Percentiles rank a stretch among this genome's conserved stretches.
Conservation (phyloP, 1,140 invertebrate genomes). For the Penaeus chinensis region DNA sequence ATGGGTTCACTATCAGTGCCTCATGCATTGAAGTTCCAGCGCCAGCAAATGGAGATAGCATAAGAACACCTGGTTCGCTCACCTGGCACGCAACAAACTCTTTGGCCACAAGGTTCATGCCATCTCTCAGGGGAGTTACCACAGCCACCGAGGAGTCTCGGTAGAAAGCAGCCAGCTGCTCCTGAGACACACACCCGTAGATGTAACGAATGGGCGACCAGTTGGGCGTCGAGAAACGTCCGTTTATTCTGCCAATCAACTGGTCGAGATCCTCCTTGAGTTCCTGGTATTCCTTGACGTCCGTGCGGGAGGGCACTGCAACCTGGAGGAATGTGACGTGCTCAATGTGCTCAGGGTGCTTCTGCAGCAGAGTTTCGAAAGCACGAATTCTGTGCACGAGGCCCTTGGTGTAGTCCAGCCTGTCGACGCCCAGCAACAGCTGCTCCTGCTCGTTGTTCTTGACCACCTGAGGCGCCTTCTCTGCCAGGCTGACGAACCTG, state of each 20-base stretch:
- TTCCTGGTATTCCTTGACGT: constrained; percentile 91
- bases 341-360: constrained; percentile 86
- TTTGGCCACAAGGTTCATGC: constrained; percentile 94
- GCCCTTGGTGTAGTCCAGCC: constrained; percentile 92
- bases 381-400: constrained; percentile 85
- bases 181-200: constrained; percentile 85
- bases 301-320: constrained; percentile 88
- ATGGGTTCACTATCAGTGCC: constrained; percentile 85
- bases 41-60: constrained; percentile 86
- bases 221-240: constrained; percentile 75
- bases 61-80: constrained; percentile 83
- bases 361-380: constrained; percentile 85
- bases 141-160: constrained; percentile 86
- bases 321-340: constrained; percentile 76
- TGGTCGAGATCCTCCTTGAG: constrained; percentile 92
- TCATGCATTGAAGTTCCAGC: constrained; percentile 65
- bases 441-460: constrained; percentile 77
- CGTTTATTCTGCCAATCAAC: constrained; percentile 76
- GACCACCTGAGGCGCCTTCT: constrained; percentile 76
- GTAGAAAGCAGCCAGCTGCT: constrained; percentile 83
- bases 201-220: constrained; percentile 93
- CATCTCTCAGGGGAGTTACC: constrained; percentile 87
- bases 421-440: constrained; percentile 86
- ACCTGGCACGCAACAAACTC: constrained; percentile 94
- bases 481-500: constrained; percentile 83